Evolutionary conservation across 2,113 vertebrate species (phyloP), one percentile per base, ranked within the genome.

Genomic region (Drymodes brunneopygia): DNA sequence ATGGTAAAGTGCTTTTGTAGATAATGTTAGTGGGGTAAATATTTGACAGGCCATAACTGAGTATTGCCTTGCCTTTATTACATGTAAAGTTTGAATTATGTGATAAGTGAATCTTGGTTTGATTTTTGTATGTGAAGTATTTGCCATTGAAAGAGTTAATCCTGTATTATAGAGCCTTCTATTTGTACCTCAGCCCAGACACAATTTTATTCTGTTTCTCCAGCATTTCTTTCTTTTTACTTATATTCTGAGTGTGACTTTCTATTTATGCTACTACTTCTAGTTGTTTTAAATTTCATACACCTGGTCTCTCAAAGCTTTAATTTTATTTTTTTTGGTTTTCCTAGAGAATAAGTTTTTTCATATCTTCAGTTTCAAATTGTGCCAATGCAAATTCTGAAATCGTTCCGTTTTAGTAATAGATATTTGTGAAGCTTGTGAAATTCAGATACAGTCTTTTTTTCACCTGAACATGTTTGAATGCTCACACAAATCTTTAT

Each of bases 1-100:
- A 97, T 96, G 98, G 98, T 98, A 98, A 98, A 98, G 98, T 98
- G 98, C 98, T 98, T 98, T 97, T 99, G 98, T 99, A 99, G 98
- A 99, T 99, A 98, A 94, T 97, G 96, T 98, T 98, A 90, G 98
- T 97, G 98, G 98, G 98, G 97, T 98, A 98, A 98, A 98, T 98
- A 98, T 98, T 98, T 97, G 98, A 98, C 97, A 97, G 98, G 98
- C 98, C 98, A 97, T 98, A 98, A 98, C 97, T 98, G 98, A 98
- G 97, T 97, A 98, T 98, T 98, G 98, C 98, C 98, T 99, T 99
- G 98, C 98, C 98, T 98, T 99, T 98, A 97, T 97, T 98, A 98
- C 97, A 70, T 98, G 97, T 98, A 98, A 80, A 98, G 98, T 98
- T 98, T 96, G 95, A 95, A 95, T 94, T 96, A 87, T 66, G 95